A percentile compares a stretch with the other conserved stretches of the same genome.
phyloP scores from a whole-genome alignment of 2,888 invertebrate species.

The Hermodice carunculata region DNA sequence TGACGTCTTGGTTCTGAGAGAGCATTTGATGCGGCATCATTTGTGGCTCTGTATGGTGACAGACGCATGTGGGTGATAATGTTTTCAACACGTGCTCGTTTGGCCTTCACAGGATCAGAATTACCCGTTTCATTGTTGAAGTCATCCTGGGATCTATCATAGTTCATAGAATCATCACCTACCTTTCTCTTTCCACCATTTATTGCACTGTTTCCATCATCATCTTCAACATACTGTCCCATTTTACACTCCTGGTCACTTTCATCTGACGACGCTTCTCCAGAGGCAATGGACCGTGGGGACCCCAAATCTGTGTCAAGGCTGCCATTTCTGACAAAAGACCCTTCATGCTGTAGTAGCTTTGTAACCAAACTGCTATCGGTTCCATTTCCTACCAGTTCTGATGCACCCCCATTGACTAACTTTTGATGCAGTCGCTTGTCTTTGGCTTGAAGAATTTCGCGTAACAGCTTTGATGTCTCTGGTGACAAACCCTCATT shows the following conservation, averaged over 20 bases:
- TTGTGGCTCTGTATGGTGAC: slow-evolving; percentile 36
- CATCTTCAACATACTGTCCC: not conserved
- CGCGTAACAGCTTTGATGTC: slow-evolving; percentile 82
- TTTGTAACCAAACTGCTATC: not conserved
- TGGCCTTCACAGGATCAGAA: slow-evolving; percentile 73
- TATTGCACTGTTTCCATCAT: not conserved
- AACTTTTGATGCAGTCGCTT: slow-evolving; percentile 82
- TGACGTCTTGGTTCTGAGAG: slow-evolving; percentile 47
- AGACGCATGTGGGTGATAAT: slow-evolving; percentile 93
- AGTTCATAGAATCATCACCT: slow-evolving; percentile 4
- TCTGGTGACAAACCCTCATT: slow-evolving; percentile 44
- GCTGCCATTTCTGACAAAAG: slow-evolving; percentile 9
- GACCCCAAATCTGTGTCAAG: slow-evolving; percentile 25
- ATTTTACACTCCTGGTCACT: slow-evolving; percentile 36
- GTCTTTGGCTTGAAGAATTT: slow-evolving; percentile 90
- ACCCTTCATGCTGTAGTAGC: slow-evolving; percentile 11
- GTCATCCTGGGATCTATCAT: slow-evolving; percentile 14
- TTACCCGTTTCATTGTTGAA: slow-evolving; percentile 8
- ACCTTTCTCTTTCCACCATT: not conserved
- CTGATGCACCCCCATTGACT: slow-evolving; percentile 20
- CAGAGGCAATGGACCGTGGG: slow-evolving; percentile 3
- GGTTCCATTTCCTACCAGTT: not conserved
- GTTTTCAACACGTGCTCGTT: slow-evolving; percentile 94
- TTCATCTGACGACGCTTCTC: slow-evolving; percentile 24
- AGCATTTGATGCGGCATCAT: not conserved